Percentiles rank a stretch among this genome's conserved stretches.
Evolutionary conservation across 2,888 invertebrate species (phyloP).

Genomic region (Agrotis clavis): DNA sequence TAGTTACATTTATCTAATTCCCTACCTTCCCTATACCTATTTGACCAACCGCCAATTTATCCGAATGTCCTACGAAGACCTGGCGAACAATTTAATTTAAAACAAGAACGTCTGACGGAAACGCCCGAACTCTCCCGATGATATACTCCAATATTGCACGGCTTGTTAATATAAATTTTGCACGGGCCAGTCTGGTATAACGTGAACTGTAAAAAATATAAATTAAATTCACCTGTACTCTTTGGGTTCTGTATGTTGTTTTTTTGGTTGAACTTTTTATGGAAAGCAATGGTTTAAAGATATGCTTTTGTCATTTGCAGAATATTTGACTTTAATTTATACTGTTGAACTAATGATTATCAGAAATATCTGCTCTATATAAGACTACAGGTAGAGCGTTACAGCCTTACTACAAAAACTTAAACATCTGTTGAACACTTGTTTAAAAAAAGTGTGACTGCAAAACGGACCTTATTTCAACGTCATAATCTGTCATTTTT

Average conservation of each 20-base stretch:
- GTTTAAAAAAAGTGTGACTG: too few relatives aligned
- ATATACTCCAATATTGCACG: slow-evolving; percentile 79
- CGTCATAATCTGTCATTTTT: too few relatives aligned
- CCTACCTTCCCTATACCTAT: neutral
- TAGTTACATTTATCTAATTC: too few relatives aligned
- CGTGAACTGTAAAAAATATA: slow-evolving; percentile 54
- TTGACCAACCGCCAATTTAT: slow-evolving; percentile 26
- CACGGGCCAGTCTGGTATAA: slow-evolving; percentile 52
- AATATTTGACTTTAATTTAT: neutral
- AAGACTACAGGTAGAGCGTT: too few relatives aligned
- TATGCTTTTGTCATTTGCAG: neutral
- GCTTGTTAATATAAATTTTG: slow-evolving; percentile 83
- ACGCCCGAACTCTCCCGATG: slow-evolving; percentile 76
- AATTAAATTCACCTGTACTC: slow-evolving; percentile 45
- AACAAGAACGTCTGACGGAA: slow-evolving; percentile 70
- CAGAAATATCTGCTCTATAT: neutral
- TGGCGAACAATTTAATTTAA: slow-evolving; percentile 85
- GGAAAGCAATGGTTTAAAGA: neutral
- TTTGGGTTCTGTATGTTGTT: slow-evolving; percentile 38
- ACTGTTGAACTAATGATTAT: too few relatives aligned
- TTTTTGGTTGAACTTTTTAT: neutral
- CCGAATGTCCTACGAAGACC: slow-evolving; percentile 66
- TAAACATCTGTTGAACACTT: too few relatives aligned
- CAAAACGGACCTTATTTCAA: too few relatives aligned
- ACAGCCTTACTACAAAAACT: too few relatives aligned